phyloP scores from a whole-genome alignment of 2,888 invertebrate genomes.

The Agrotis puta region DNA sequence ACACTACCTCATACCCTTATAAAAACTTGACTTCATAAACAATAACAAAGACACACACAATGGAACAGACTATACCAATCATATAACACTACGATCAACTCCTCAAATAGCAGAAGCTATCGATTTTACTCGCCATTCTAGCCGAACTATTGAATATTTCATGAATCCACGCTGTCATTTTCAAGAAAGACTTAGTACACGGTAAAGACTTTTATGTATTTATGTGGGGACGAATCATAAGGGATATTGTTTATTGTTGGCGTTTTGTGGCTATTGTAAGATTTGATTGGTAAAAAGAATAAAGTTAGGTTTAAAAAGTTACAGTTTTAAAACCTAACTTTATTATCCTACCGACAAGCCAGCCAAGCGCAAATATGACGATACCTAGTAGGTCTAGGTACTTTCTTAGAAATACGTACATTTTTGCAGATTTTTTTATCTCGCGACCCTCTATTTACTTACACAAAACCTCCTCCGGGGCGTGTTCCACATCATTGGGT shows the following conservation, averaged over 20 bases:
- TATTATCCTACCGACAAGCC: too few relatives aligned
- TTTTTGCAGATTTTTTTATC: too few relatives aligned
- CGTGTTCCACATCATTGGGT: too few relatives aligned
- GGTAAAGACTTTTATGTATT: slow-evolving; percentile 19
- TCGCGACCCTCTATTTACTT: too few relatives aligned
- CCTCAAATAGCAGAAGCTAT: slow-evolving; percentile 59
- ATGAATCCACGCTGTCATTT: slow-evolving; percentile 58
- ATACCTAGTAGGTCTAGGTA: too few relatives aligned
- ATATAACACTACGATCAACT: slow-evolving; percentile 47
- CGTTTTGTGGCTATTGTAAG: slow-evolving; percentile 13
- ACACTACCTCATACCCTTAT: background rate
- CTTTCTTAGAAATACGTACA: too few relatives aligned
- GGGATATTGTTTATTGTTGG: slow-evolving; percentile 15
- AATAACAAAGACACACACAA: slow-evolving; percentile 16
- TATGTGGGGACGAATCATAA: slow-evolving; percentile 36
- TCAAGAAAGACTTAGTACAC: slow-evolving; percentile 43
- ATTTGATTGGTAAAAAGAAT: background rate
- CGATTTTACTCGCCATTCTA: slow-evolving; percentile 53
- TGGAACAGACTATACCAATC: slow-evolving; percentile 10
- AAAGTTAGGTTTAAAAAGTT: too few relatives aligned
- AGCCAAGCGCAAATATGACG: too few relatives aligned
- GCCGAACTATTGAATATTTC: slow-evolving; percentile 60
- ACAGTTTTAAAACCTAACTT: too few relatives aligned
- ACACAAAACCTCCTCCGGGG: too few relatives aligned
- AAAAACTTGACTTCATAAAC: slow-evolving; percentile 4